Evolutionary conservation across 2,113 vertebrate species (phyloP).

Genomic region (Elachura formosa): DNA sequence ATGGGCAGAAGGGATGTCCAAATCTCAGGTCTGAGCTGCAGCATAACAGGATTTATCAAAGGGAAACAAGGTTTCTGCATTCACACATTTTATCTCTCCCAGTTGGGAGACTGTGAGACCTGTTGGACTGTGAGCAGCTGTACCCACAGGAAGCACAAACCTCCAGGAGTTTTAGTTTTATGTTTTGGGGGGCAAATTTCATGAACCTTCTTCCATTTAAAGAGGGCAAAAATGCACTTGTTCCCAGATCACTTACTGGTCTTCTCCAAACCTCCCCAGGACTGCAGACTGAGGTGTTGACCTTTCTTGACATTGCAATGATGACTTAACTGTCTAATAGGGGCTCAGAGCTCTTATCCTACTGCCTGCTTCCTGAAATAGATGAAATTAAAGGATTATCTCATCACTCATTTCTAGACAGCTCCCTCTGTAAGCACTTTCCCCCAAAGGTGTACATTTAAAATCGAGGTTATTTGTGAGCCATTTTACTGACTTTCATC

Average conservation of each 20-base stretch:
- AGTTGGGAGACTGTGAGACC: too few species aligned
- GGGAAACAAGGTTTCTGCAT: background rate
- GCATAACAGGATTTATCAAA: background rate
- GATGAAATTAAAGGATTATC: conserved; percentile 65
- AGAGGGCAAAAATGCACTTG: background rate
- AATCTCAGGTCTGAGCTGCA: background rate
- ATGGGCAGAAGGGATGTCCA: background rate
- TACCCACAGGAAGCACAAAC: background rate
- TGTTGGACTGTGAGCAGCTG: background rate
- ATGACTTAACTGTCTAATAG: conserved; percentile 31
- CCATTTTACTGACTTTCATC: background rate
- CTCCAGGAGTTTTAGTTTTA: background rate
- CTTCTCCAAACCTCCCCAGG: background rate
- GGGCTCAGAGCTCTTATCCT: conserved; percentile 49
- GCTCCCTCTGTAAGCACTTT: background rate
- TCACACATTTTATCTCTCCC: background rate
- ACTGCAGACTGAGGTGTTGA: background rate
- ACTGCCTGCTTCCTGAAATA: conserved; percentile 65
- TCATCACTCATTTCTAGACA: conserved; percentile 12
- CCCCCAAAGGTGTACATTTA: background rate
- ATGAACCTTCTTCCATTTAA: background rate
- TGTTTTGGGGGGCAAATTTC: background rate
- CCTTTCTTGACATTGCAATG: conserved; percentile 34
- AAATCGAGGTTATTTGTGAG: background rate
- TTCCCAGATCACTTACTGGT: background rate